Base-by-base conservation (phyloP, 2,113 vertebrate genomes). In the Petroica traversi region DNA sequence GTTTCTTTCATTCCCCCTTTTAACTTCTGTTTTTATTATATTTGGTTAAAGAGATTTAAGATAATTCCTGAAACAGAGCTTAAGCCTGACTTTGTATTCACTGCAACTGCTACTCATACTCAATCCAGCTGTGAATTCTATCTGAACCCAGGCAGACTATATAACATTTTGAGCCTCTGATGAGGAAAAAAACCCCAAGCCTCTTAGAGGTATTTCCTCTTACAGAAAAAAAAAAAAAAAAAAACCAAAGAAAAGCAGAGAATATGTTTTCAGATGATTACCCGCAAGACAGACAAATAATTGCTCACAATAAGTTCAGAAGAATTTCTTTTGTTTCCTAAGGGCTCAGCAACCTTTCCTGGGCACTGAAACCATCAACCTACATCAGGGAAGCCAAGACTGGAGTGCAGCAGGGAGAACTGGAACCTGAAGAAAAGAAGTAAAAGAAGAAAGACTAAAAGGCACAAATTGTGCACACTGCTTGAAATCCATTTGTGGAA, bases 351-450 rank as follows among this genome's bases (percentile, higher is more conserved):
- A 77, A 74, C 38, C 14, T 67, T 52, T 84, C 25, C 43, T 20
- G 28, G 72, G 43, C n/a, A 75, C 36, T 81, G 61, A 88, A 92
- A 71, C 55, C 17, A 82, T 28, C 16, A 85, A 1, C 93, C 51
- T 94, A 97, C 85, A 29, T 96, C 86, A 62, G 77, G 91, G 52
- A 83, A 95, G 18, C 41, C 71, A 58, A 34, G 86, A 69, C 18
- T 79, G 38, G 95, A 90, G 26, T 87, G 88, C 28, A 97, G 67
- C 55, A 96, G 29, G 77, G 91, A 92, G 28, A 98, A 93, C 16
- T 84, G 96, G 69, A 98, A 92, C 69, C 96, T 98, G 75, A 93
- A 92, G 66, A 46, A 92, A 95, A 94, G 51, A 59, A 63, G 6
- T 52, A 73, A 58, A 89, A 88, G 33, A 79, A 49, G 20, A 62